These are phyloP conservation scores for Sitta carolinensis DNA, from an alignment of 2,797 vertebrate species.

Conservation along the genomic window DNA sequence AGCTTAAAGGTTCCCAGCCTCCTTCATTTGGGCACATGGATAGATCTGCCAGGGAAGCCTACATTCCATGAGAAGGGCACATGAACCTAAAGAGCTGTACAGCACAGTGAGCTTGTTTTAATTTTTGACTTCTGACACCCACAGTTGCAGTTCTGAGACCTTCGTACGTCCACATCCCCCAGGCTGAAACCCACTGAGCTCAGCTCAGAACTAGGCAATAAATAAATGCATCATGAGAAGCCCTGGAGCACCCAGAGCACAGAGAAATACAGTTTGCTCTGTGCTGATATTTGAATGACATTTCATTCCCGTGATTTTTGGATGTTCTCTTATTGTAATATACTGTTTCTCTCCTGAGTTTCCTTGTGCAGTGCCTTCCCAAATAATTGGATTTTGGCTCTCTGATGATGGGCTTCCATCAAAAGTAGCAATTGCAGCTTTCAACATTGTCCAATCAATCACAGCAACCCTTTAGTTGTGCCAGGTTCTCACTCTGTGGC, in stretches of 20 bases:
- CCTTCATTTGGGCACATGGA: fast-evolving
- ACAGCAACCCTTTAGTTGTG: neutral
- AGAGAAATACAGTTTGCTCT: neutral
- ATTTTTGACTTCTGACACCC: neutral
- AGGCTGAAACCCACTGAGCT: neutral
- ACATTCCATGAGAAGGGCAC: fast-evolving
- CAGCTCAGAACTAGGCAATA: neutral
- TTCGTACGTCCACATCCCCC: too few relatives aligned
- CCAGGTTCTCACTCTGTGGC: neutral
- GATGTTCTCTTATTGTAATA: neutral
- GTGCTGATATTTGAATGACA: neutral
- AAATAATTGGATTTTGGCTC: neutral
- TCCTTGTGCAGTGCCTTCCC: neutral
- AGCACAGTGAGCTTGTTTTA: neutral
- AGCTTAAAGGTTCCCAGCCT: neutral
- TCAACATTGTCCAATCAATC: neutral
- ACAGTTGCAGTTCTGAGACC: neutral
- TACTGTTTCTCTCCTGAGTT: neutral
- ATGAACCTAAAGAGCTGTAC: fast-evolving
- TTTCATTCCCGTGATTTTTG: neutral
- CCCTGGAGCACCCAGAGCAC: neutral
- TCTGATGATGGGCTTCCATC: neutral
- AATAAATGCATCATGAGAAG: neutral
- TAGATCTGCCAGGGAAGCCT: neutral
- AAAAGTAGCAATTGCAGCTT: neutral